Evolutionary conservation across 2,797 vertebrate genomes (phyloP).

Genomic region (Malurus splendens): DNA sequence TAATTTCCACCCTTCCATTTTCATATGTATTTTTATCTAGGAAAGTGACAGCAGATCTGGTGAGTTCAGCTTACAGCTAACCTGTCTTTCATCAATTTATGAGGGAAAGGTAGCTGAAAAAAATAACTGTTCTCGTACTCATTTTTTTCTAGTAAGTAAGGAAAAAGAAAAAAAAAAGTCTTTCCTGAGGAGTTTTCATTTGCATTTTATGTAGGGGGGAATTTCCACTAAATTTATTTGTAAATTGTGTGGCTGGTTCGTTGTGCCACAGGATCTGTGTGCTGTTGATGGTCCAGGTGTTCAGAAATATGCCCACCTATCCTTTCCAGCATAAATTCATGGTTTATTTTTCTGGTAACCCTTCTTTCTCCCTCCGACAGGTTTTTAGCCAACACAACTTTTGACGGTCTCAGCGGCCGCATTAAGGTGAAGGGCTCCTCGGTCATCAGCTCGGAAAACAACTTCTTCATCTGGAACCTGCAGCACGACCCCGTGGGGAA

Average conservation of each 20-base stretch:
- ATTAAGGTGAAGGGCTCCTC: slow-evolving; percentile 81
- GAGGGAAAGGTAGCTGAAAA: background rate
- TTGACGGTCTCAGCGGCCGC: slow-evolving; percentile 89
- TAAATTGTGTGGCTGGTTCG: background rate
- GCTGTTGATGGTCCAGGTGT: background rate
- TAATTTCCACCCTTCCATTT: slow-evolving; percentile 5
- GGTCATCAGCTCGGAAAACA: slow-evolving; percentile 85
- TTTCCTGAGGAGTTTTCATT: background rate
- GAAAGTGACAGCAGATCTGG: background rate
- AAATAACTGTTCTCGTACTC: background rate
- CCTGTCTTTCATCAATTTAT: background rate
- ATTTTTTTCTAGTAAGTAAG: background rate
- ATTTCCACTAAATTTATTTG: background rate
- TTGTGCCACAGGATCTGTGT: background rate
- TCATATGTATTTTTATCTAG: background rate
- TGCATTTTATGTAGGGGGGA: background rate
- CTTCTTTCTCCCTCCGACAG: slow-evolving; percentile 66
- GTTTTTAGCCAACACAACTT: slow-evolving; percentile 91
- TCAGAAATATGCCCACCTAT: background rate
- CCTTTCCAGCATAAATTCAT: background rate
- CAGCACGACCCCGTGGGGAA: slow-evolving; percentile 93
- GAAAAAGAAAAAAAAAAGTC: background rate
- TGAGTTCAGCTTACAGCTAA: background rate
- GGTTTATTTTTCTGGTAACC: background rate
- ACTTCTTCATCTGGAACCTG: slow-evolving; percentile 97